Percentiles rank a stretch among this genome's conserved stretches.
These are phyloP conservation scores for Ateles fusciceps DNA, from an alignment of 2,797 vertebrate species.

Conservation along the genomic window DNA sequence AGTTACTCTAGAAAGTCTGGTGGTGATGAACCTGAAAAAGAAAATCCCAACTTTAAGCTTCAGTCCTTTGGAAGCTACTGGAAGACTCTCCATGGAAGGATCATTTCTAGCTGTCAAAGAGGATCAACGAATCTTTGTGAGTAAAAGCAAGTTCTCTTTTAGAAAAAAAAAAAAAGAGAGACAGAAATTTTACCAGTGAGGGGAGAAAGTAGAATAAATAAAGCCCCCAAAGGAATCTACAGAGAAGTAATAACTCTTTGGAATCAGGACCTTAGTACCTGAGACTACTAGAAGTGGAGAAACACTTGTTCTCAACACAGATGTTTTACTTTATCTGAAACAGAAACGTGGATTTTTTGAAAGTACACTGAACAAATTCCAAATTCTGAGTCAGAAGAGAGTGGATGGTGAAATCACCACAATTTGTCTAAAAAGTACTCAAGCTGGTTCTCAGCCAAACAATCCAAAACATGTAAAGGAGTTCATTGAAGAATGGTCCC, in stretches of 20 bases:
- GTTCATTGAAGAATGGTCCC: background rate
- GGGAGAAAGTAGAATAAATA: background rate
- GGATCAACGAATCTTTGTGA: slow-evolving; percentile 73
- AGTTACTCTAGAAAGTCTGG: slow-evolving; percentile 66
- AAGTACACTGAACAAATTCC: rapidly evolving
- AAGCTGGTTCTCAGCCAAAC: rapidly evolving
- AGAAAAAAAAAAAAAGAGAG: background rate
- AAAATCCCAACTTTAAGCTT: slow-evolving; percentile 76
- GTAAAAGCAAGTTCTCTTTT: slow-evolving; percentile 61
- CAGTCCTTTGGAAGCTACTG: slow-evolving; percentile 57
- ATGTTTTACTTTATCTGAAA: slow-evolving; percentile 78
- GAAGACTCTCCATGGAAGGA: slow-evolving; percentile 73
- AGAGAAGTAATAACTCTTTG: rapidly evolving
- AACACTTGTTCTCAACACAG: slow-evolving; percentile 75
- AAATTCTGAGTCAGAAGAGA: background rate
- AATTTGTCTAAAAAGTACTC: slow-evolving; percentile 48
- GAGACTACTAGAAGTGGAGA: rapidly evolving
- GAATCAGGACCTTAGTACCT: rapidly evolving
- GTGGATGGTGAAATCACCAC: slow-evolving; percentile 76
- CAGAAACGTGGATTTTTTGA: background rate
- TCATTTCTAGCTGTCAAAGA: slow-evolving; percentile 74
- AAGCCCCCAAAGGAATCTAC: background rate
- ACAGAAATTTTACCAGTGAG: background rate
- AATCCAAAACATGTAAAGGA: background rate
- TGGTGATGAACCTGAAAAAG: slow-evolving; percentile 76